phyloP scores from a whole-genome alignment of 2,888 invertebrate genomes.

The Hypercompe scribonia region DNA sequence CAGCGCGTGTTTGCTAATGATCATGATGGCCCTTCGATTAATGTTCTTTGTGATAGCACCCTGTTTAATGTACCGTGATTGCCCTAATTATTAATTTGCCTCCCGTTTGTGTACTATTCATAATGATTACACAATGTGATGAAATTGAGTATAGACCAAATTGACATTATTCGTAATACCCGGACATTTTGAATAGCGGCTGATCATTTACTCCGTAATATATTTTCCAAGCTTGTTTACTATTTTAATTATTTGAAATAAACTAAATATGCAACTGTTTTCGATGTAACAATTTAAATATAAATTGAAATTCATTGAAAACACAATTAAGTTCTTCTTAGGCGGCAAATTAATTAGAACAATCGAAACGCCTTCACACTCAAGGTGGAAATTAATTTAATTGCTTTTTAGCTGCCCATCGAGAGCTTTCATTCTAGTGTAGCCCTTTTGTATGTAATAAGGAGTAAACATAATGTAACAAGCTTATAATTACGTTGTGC shows the following conservation, averaged over 20 bases:
- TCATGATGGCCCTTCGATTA: not conserved
- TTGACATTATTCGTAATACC: not conserved
- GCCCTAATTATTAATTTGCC: not conserved
- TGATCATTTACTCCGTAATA: not conserved
- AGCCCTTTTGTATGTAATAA: not conserved
- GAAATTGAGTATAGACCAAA: not conserved
- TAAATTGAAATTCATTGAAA: not conserved
- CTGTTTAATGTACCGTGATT: not conserved
- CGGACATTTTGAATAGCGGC: no score
- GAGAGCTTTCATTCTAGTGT: not conserved
- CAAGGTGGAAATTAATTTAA: not conserved
- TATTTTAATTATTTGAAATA: not conserved
- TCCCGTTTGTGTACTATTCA: no score
- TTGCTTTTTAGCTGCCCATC: not conserved
- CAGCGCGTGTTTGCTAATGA: no score
- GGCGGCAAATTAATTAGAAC: not conserved
- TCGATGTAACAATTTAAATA: not conserved
- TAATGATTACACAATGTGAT: no score
- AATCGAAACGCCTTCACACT: not conserved
- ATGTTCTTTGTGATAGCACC: not conserved
- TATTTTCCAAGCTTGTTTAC: not conserved
- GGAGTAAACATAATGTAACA: not conserved
- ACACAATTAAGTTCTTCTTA: not conserved
- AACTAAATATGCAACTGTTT: not conserved
- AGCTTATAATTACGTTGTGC: not conserved